Evolutionary conservation across 2,888 invertebrate genomes (phyloP).

Genomic region (Lydus trimaculatus): DNA sequence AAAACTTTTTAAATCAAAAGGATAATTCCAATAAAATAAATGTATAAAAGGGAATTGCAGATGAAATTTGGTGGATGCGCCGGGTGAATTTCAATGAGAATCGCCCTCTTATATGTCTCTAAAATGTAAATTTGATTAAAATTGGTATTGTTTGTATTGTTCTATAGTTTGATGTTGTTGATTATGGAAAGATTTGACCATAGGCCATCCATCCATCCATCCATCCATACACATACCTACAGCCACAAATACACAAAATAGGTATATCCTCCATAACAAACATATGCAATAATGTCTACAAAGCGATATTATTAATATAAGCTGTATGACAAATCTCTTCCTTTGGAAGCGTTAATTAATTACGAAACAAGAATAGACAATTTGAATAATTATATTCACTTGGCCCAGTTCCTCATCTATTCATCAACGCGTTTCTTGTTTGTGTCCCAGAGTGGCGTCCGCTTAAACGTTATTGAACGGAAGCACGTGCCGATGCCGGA

Average conservation of each 20-base stretch:
- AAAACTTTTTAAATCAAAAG: background rate
- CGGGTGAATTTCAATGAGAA: background rate
- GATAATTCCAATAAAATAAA: background rate
- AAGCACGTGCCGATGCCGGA: constrained; percentile 49
- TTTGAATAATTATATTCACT: constrained; percentile 38
- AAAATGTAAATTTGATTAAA: background rate
- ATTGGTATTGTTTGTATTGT: background rate
- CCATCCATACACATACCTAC: background rate
- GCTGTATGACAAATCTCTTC: constrained; percentile 31
- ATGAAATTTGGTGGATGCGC: constrained; percentile 5
- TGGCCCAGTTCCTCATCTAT: constrained; percentile 33
- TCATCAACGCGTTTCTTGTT: constrained; percentile 40
- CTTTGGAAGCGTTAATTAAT: constrained; percentile 37
- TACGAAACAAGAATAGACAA: constrained; percentile 36
- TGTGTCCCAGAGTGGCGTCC: constrained; percentile 37
- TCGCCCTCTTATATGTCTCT: background rate
- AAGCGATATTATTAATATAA: constrained; percentile 25
- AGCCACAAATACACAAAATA: background rate
- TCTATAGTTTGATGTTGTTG: background rate
- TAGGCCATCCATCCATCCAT: constrained; percentile 6
- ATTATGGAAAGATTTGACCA: background rate
- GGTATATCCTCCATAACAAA: too few relatives aligned
- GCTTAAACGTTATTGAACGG: constrained; percentile 46
- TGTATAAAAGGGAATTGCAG: constrained; percentile 3
- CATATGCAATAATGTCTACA: background rate